Percentiles rank a stretch among this genome's conserved stretches.
These are phyloP conservation scores for Epizoanthus rinbou DNA, from an alignment of 92 coral and sea anemone genomes.

Conservation along the genomic window DNA sequence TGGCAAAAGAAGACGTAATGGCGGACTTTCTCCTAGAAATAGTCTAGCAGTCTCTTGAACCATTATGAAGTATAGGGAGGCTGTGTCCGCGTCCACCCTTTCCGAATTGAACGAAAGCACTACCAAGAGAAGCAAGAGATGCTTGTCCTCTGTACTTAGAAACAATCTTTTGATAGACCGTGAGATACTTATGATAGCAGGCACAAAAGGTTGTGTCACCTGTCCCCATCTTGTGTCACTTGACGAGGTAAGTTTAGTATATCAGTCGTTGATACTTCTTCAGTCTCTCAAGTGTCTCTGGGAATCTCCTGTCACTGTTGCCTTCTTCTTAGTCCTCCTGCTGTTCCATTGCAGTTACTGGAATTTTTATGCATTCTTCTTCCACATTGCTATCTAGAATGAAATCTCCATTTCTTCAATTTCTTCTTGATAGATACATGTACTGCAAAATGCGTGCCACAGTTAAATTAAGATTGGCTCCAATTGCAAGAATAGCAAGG, in stretches of 20 bases:
- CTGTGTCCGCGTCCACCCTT: conserved; percentile 37
- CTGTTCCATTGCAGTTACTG: background rate
- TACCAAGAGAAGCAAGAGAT: conserved; percentile 48
- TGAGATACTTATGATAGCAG: conserved; percentile 51
- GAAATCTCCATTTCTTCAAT: conserved; percentile 42
- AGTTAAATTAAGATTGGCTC: conserved; percentile 31
- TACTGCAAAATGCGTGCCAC: conserved; percentile 17
- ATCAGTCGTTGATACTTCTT: conserved; percentile 26
- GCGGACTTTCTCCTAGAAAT: conserved; percentile 60
- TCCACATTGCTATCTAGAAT: conserved; percentile 15
- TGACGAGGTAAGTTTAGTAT: conserved; percentile 51
- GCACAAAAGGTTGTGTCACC: conserved; percentile 48
- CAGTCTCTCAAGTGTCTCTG: background rate
- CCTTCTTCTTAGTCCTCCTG: background rate
- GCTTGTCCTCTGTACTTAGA: conserved; percentile 62
- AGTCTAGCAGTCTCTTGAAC: conserved; percentile 59
- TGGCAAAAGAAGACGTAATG: conserved; percentile 54
- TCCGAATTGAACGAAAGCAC: conserved; percentile 63
- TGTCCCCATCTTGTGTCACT: conserved; percentile 50
- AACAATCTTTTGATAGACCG: conserved; percentile 46
- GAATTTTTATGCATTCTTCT: background rate
- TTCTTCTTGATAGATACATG: conserved; percentile 50
- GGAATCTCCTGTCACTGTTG: background rate
- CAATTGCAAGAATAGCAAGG: conserved; percentile 62
- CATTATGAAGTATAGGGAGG: conserved; percentile 58